Conservation (phyloP, 2,113 vertebrate genomes). For the Poicephalus meyeri region DNA sequence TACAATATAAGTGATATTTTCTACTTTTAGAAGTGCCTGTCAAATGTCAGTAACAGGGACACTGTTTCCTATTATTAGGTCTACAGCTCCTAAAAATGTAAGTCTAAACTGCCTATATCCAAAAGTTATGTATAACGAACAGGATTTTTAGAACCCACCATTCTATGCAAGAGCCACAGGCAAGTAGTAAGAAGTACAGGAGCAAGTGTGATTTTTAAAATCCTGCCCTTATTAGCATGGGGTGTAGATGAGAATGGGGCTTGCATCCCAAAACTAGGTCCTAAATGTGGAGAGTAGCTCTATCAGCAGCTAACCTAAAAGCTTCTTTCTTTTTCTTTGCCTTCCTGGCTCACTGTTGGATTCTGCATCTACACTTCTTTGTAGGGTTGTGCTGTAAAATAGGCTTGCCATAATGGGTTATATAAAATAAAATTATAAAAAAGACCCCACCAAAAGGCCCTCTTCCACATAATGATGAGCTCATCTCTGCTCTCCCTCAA, state of each 20-base stretch:
- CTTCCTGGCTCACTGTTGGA: neutral
- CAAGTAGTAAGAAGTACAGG: neutral
- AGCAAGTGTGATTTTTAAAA: neutral
- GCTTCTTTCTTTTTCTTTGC: neutral
- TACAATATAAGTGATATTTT: neutral
- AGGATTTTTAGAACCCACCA: neutral
- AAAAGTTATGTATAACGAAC: neutral
- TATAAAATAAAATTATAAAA: neutral
- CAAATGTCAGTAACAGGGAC: neutral
- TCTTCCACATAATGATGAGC: neutral
- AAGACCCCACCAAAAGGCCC: neutral
- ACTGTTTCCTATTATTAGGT: neutral
- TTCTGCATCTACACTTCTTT: neutral
- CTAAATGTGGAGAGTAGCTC: neutral
- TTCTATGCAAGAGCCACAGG: neutral
- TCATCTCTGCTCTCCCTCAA: neutral
- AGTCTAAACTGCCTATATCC: neutral
- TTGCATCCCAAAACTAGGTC: neutral
- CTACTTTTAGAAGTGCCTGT: neutral
- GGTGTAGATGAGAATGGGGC: neutral
- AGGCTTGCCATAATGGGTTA: neutral
- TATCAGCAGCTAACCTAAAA: neutral
- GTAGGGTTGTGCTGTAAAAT: neutral
- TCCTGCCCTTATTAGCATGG: neutral
- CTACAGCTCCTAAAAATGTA: neutral